Conservation (phyloP, 2,797 vertebrate species). For the Botia kubotai region DNA sequence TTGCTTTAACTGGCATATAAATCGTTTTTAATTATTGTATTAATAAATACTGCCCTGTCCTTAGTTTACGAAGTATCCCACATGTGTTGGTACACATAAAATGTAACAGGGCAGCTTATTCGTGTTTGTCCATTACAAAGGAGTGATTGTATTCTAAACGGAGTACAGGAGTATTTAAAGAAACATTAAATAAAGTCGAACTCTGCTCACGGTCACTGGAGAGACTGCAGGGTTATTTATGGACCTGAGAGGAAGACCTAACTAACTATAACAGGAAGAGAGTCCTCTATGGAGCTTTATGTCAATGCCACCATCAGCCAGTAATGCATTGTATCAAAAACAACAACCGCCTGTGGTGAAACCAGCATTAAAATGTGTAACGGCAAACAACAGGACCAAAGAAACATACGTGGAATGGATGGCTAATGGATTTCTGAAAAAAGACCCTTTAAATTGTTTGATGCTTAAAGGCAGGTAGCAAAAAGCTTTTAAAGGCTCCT, state of each 20-base stretch:
- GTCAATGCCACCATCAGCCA: constrained; percentile 35
- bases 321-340: neutral
- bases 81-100: constrained; percentile 1
- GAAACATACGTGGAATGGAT: neutral
- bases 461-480: neutral
- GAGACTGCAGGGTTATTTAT: constrained; percentile 44
- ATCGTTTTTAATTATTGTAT: neutral
- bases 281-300: constrained; percentile 21
- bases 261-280: constrained; percentile 31
- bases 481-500: neutral
- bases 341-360: neutral
- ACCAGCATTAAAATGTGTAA: constrained; percentile 10
- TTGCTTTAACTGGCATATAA: neutral
- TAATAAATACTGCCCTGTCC: neutral
- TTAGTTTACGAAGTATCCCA: neutral
- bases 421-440: constrained; percentile 33
- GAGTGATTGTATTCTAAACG: constrained; percentile 24
- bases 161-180: constrained; percentile 20
- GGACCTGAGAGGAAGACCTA: constrained; percentile 29
- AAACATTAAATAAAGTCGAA: constrained; percentile 32
- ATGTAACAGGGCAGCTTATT: neutral
- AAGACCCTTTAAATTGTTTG: constrained; percentile 4
- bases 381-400: neutral
- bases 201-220: neutral
- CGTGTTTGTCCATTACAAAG: neutral